phyloP scores from a whole-genome alignment of 2,797 vertebrate species.

The Cichlasoma orientale region DNA sequence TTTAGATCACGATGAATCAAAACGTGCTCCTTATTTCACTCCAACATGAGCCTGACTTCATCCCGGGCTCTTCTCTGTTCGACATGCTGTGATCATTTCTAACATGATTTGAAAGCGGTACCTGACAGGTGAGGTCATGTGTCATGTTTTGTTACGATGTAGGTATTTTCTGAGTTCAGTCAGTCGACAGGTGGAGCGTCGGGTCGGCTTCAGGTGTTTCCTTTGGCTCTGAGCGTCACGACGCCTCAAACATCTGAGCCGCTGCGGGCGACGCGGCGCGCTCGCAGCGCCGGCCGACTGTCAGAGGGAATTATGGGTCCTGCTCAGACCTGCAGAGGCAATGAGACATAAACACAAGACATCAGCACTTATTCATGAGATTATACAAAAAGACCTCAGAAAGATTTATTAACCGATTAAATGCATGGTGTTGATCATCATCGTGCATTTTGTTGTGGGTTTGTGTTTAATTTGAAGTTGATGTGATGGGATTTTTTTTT shows the following conservation, averaged over 20 bases:
- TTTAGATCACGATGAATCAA: neutral
- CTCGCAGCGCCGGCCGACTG: neutral
- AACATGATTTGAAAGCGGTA: neutral
- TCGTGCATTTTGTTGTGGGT: too few species aligned
- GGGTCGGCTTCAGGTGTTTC: conserved; percentile 7
- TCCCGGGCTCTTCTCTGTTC: neutral
- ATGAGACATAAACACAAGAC: neutral
- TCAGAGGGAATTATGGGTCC: neutral
- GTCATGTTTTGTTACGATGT: neutral
- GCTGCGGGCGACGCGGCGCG: neutral
- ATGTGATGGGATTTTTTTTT: neutral
- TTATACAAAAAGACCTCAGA: neutral
- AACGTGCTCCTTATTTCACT: neutral
- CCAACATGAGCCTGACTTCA: neutral
- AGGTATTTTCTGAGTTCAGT: neutral
- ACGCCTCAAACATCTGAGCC: conserved; percentile 1
- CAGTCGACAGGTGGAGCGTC: neutral
- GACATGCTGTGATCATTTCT: neutral
- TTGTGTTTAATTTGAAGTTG: neutral
- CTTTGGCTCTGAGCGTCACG: neutral
- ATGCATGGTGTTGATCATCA: neutral
- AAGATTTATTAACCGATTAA: neutral
- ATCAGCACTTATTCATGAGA: neutral
- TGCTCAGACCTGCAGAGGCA: neutral
- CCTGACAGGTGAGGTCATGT: neutral